These are phyloP conservation scores for Lepidurus packardi DNA, from an alignment of 1,140 invertebrate genomes.

Conservation along the genomic window DNA sequence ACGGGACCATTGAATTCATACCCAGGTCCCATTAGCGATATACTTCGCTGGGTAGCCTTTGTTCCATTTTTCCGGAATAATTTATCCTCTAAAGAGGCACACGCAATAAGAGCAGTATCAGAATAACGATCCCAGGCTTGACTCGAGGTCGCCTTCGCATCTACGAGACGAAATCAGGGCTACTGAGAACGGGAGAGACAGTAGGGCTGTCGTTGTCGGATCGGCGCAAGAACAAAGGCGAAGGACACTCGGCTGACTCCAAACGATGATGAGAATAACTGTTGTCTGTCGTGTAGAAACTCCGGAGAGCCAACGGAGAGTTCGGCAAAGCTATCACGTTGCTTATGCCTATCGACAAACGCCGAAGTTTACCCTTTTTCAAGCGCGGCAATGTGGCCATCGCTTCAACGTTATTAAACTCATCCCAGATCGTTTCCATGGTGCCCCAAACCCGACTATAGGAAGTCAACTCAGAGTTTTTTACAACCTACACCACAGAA, in stretches of 20 bases:
- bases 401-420: not conserved
- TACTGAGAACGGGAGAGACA: not conserved
- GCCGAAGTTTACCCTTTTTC: not conserved
- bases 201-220: not conserved
- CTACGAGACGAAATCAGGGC: not conserved
- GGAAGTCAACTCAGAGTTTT: not conserved
- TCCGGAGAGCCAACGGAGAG: not conserved
- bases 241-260: not conserved
- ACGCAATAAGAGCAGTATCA: not conserved
- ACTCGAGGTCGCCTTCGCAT: not conserved
- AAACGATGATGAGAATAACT: not conserved
- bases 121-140: not conserved
- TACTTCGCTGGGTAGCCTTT: not conserved
- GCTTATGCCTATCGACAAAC: slow-evolving; percentile 13
- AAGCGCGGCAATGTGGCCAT: slow-evolving; percentile 11
- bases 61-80: not conserved
- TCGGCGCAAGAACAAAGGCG: not conserved
- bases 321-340: slow-evolving; percentile 13
- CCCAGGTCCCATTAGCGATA: not conserved
- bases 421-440: slow-evolving; percentile 18
- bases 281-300: not conserved
- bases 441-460: not conserved
- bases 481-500: not conserved
- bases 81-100: not conserved
- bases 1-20: not conserved